A percentile compares a stretch with the other conserved stretches of the same genome.
Conservation (phyloP, 2,113 vertebrate genomes). For the Dissostichus mawsoni region DNA sequence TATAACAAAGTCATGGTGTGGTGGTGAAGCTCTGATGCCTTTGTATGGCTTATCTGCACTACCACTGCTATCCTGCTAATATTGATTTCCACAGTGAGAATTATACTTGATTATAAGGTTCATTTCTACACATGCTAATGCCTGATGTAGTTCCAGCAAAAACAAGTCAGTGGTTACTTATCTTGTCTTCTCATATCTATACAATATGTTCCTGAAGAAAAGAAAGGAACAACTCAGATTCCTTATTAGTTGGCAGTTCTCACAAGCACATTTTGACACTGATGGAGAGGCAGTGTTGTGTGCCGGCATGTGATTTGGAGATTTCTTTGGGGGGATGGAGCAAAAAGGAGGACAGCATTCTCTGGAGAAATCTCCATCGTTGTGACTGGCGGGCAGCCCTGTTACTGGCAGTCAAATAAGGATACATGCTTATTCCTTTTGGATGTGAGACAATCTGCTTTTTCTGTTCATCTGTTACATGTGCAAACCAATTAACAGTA, state of each 20-base stretch:
- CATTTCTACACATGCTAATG: background rate
- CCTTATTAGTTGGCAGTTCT: constrained; percentile 19
- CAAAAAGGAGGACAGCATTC: constrained; percentile 50
- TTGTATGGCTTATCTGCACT: background rate
- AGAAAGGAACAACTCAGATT: constrained; percentile 23
- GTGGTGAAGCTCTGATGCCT: background rate
- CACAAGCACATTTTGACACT: constrained; percentile 29
- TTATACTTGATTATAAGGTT: background rate
- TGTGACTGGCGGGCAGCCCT: constrained; percentile 25
- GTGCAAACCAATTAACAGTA: constrained; percentile 23
- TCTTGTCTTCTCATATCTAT: background rate
- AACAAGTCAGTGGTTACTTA: background rate
- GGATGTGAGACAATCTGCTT: constrained; percentile 25
- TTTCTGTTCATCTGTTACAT: constrained; percentile 18
- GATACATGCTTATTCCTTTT: constrained; percentile 21
- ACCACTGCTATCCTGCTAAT: background rate
- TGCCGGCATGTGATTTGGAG: constrained; percentile 37
- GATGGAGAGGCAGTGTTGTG: constrained; percentile 10
- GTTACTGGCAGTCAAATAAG: constrained; percentile 55
- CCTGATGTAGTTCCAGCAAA: background rate
- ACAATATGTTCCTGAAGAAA: background rate
- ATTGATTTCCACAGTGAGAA: background rate
- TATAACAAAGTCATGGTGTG: background rate
- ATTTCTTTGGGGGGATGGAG: background rate
- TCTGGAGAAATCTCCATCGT: constrained; percentile 29